Base-by-base conservation (phyloP, 1,140 invertebrate genomes). In the Drosophila insularis region DNA sequence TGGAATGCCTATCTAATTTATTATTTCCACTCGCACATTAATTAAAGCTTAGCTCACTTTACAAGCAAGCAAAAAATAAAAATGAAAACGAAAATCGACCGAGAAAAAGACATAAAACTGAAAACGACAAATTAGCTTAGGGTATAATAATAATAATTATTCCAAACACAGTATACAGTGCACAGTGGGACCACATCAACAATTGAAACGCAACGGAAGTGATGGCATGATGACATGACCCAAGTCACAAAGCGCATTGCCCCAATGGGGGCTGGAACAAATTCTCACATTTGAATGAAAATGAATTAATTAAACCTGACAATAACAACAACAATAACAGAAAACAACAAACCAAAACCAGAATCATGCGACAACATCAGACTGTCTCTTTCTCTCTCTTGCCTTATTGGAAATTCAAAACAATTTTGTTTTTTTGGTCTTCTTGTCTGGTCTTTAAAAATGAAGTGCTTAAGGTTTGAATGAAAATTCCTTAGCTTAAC, bases 41-140 rank as follows among this genome's bases (percentile, higher is more conserved):
- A 78, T 78, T 78, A 78, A 66, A 46, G 53, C 35, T 39, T 37
- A 71, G 68, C 75, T 74, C 59, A 50, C 32, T 56, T 78, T 63
- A 65, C 71, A 58, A 35, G 50, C 56, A 13, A 37, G 10, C 10
- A 11, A 37, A 37, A 37, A 13, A 11, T 13, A 37, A 13, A 37
- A 37, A 55, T n/a, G 13, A 55, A 58, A 58, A 19, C 32, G 55
- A 58, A 58, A 58, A 58, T 11, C 11, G 14, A 17, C 14, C 11
- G 31, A 17, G 8, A 58, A 58, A 58, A 37, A 37, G 31, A 65
- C 70, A 32, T 13, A 60, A 64, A 21, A 64, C 61, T 19, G 32
- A 55, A 21, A 27, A 59, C 68, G 62, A 40, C 70, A 77, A 77
- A 74, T 63, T 59, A 66, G 71, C 62, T 63, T 43, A 39, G 19